A percentile compares a stretch with the other conserved stretches of the same genome.
These are phyloP conservation scores for Trogon melanurus DNA, from an alignment of 2,113 vertebrate species.

Conservation along the genomic window DNA sequence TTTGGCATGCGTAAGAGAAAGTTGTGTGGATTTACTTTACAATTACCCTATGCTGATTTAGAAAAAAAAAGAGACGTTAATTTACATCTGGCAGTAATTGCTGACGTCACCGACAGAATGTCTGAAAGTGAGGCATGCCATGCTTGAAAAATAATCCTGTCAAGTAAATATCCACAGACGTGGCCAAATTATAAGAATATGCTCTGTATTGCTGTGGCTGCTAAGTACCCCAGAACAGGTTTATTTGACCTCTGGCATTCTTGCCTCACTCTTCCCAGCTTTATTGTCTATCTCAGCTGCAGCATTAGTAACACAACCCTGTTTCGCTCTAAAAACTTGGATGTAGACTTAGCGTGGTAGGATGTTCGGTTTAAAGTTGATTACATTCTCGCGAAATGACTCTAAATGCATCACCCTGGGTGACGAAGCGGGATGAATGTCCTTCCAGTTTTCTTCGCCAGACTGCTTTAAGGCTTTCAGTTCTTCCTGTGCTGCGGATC, in stretches of 20 bases:
- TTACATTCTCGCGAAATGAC: background rate
- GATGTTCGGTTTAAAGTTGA: background rate
- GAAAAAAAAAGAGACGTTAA: background rate
- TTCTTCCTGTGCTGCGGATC: background rate
- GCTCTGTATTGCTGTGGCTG: background rate
- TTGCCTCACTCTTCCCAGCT: background rate
- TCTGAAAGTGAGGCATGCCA: conserved; percentile 1
- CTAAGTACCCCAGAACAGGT: background rate
- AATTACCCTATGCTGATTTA: background rate
- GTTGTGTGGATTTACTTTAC: conserved; percentile 10
- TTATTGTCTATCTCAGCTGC: background rate
- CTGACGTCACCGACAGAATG: conserved; percentile 13
- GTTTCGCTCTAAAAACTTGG: background rate
- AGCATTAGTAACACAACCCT: background rate
- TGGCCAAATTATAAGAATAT: background rate
- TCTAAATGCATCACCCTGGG: background rate
- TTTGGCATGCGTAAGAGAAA: background rate
- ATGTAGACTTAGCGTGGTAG: background rate
- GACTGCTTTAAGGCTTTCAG: background rate
- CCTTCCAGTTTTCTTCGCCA: background rate
- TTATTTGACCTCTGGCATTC: background rate
- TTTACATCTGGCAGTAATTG: conserved; percentile 50
- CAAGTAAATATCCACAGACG: background rate
- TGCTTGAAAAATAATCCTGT: conserved; percentile 36
- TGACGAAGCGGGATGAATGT: background rate